These are phyloP conservation scores for Emys orbicularis DNA, from an alignment of 2,797 vertebrate species.

Conservation along the genomic window DNA sequence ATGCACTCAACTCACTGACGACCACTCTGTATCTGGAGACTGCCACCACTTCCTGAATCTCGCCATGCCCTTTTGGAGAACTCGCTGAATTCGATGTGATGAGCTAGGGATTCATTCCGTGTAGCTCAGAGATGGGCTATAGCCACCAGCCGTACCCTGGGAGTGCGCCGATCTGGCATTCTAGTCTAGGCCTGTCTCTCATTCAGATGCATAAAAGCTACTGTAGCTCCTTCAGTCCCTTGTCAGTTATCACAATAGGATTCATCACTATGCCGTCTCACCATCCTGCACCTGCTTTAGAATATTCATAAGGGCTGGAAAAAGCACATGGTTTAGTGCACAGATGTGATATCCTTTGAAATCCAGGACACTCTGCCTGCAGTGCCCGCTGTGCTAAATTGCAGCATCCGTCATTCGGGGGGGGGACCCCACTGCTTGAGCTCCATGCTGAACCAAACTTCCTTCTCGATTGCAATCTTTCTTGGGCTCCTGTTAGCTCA, in stretches of 20 bases:
- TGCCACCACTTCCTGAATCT: background rate
- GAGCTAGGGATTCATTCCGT: background rate
- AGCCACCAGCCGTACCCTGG: background rate
- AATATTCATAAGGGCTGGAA: background rate
- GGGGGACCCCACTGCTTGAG: background rate
- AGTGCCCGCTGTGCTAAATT: rapidly evolving
- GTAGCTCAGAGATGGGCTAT: background rate
- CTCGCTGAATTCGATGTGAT: background rate
- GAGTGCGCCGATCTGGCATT: background rate
- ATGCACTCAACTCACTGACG: background rate
- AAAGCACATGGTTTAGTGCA: background rate
- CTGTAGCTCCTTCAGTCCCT: background rate
- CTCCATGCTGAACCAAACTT: background rate
- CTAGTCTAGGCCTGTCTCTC: background rate
- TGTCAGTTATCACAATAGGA: background rate
- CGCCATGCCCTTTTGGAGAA: background rate
- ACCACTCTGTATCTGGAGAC: background rate
- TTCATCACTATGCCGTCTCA: background rate
- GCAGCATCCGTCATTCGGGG: background rate
- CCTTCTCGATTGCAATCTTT: background rate
- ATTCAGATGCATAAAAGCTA: background rate
- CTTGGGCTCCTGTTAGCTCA: background rate
- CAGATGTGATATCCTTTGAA: background rate
- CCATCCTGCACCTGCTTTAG: background rate
- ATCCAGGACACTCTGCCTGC: background rate